Evolutionary conservation across 2,888 invertebrate species (phyloP), one percentile per base, ranked within the genome.

Genomic region (Drosophila greeni): DNA sequence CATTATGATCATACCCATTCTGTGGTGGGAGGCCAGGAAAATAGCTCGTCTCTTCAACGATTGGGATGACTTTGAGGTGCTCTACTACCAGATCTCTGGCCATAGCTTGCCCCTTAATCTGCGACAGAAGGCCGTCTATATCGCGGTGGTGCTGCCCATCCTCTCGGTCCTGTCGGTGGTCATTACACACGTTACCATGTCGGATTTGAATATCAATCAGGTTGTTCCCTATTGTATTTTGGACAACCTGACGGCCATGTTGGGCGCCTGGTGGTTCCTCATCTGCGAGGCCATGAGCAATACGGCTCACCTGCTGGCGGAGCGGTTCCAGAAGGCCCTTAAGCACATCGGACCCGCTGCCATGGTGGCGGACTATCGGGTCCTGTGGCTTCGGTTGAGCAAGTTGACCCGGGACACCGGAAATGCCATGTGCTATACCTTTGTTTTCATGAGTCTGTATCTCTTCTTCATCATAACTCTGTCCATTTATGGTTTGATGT

Each of bases 401-500:
- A 93, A 92, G 86, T 88, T 94, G 11, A 92, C 92, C 0, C 89
- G 93, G 23, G 91, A 92, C 75, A 92, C 92, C 0, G 94, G 93
- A 62, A 91, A 91, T 43, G 92, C 93, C 3, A 91, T 92, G 73
- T 93, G 93, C 77, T 94, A 93, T 76, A 92, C 92, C 0, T 91
- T 93, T 70, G 93, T 92, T 3, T 93, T 93, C 75, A 89, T 94
- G 59, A 92, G 91, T 79, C 89, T 94, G 5, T 94, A 94, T 84
- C 89, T 94, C 12, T 94, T 94, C 82, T 91, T 94, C 12, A 92
- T 93, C 61, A 93, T 94, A 53, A 94, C 94, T 0, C 86, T 94
- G n/a, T 94, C 94, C 0, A 92, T 94, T 75, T 94, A 94, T 75
- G 94, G 94, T 0, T 88, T 94, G 2, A 90, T 94, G 85, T 94